Evolutionary conservation across 2,888 invertebrate species (phyloP).

Genomic region (Celastrina argiolus): DNA sequence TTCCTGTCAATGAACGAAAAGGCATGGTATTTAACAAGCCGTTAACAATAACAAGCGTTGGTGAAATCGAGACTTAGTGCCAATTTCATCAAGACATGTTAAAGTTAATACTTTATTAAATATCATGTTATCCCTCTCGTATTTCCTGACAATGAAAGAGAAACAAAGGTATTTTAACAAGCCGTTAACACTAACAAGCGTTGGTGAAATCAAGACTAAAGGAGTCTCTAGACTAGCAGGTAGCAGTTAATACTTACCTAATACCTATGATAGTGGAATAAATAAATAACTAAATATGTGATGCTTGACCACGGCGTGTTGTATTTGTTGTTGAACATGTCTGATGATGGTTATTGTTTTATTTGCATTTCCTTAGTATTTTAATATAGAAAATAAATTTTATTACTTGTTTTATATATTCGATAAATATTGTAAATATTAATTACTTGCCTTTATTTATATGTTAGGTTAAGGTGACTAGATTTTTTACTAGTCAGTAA

Average conservation of each 20-base stretch:
- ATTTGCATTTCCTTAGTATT: conserved; percentile 60
- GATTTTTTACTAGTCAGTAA: conserved; percentile 70
- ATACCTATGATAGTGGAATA: not conserved
- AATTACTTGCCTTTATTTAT: conserved; percentile 58
- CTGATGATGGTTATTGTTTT: conserved; percentile 48
- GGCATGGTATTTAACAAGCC: too few relatives aligned
- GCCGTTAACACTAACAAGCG: too few relatives aligned
- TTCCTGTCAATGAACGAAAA: too few relatives aligned
- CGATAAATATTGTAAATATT: conserved; percentile 66
- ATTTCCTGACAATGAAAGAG: too few relatives aligned
- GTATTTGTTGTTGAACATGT: conserved; percentile 31
- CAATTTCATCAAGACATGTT: too few relatives aligned
- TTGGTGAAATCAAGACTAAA: too few relatives aligned
- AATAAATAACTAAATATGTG: conserved; percentile 48
- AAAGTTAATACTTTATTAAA: too few relatives aligned
- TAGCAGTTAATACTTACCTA: not conserved
- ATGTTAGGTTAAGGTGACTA: conserved; percentile 65
- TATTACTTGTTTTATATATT: conserved; percentile 58
- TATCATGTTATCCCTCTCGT: too few relatives aligned
- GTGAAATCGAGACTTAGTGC: too few relatives aligned
- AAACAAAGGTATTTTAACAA: too few relatives aligned
- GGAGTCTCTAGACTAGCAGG: too few relatives aligned
- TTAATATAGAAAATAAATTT: conserved; percentile 44
- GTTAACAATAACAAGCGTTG: too few relatives aligned
- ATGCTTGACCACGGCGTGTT: conserved; percentile 47